Base-by-base conservation (phyloP, 2,888 invertebrate species). In the Aelia acuminata region DNA sequence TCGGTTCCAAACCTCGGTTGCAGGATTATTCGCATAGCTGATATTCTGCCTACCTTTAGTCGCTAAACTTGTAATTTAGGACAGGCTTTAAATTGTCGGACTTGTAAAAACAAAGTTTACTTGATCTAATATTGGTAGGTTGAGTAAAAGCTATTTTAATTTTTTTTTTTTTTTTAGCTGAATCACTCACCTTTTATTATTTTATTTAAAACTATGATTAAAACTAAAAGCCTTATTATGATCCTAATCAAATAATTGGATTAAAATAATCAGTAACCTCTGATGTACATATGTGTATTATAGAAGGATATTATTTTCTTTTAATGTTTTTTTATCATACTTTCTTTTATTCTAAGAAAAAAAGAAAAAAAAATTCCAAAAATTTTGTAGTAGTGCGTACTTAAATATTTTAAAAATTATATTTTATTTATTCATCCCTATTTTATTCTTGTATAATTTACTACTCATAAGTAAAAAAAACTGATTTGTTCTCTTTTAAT, bases 1-100 rank as follows among this genome's bases (percentile, higher is more conserved):
- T 95, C 92, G 92, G 93, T 20, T 93, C 93, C 92, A 95, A 93
- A n/a, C 94, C 89, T 22, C 87, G 84, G 80, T 89, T 89, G 5
- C 89, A 90, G 57, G 89, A 90, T 50, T 89, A 90, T 75, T 47
- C 85, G 31, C 87, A 88, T 57, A 90, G 90, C 89, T 90, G 90
- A 90, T 90, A 89, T 63, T 75, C 84, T 57, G 75, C 84, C 85
- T 89, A 88, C 47, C 53, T 88, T 15, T 57, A 84, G 88, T 20
- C n/a, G 49, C 26, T 87, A 48, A 57, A 7, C 31, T 57, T 85
- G 57, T 80, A 80, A 80, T 43, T 75, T 39, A 80, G 80, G n/a
- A 43, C 43, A 43, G 43, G 80, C 80, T 47, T 80, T 47, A 80
- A 80, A 43, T 80, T 43, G 15, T 80, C 13, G 80, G 80, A 80